Evolutionary conservation across 2,888 invertebrate species (phyloP), one percentile per base, ranked within the genome.

Genomic region (Nudaria mundana): DNA sequence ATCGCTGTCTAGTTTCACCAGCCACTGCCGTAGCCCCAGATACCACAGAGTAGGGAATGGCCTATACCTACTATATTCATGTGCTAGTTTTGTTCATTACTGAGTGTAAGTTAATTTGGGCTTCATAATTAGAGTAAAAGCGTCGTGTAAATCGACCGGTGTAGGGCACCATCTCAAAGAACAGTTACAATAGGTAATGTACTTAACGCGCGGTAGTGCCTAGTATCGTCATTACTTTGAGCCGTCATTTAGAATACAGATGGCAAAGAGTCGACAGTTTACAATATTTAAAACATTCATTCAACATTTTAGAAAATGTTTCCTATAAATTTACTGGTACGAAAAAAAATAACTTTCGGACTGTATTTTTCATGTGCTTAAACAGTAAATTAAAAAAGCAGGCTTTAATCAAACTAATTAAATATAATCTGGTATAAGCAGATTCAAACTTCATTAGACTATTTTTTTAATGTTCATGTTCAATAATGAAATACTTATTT

Each of bases 121-220:
- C 66, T 64, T 79, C 75, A 78, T 85, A 84, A 86, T 87, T 86
- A 85, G 81, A 77, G 83, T 81, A 71, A 79, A 76, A 82, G 83
- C 81, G 72, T 73, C 66, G 60, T 69, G 63, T 68, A 35, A 43
- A 42, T 43, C 30, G 22, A 10, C 34, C 33, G 75, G 79, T 69
- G 71, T 63, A n/a, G n/a, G 65, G 74, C 67, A 76, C 68, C 71
- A 69, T 77, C 81, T 83, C 78, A 78, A 76, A 81, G 83, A 78
- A 83, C 82, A 76, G 82, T 81, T 81, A 84, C 85, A 87, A 86
- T 86, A 81, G 83, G 80, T 86, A 86, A 87, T 85, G 83, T 87
- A 83, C 86, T 87, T 86, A 84, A 77, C 76, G 73, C 70, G 64
- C 69, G 72, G 76, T 72, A 73, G 71, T 73, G 70, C 76, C 73